Base-by-base conservation (phyloP, 2,888 invertebrate genomes). In the Phaedon cochleariae region DNA sequence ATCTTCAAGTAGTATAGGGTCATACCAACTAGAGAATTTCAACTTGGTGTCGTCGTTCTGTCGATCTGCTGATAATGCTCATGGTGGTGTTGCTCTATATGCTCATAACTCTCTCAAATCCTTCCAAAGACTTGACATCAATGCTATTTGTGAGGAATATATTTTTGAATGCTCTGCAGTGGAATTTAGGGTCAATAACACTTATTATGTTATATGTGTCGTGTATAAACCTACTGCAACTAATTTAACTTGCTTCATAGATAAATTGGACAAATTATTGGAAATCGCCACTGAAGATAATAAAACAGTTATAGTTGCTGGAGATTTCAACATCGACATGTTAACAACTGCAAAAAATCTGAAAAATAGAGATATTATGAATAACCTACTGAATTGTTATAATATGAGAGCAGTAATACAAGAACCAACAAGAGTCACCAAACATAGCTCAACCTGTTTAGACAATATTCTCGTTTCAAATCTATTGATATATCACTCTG, bases 311-410 rank as follows among this genome's bases (percentile, higher is more conserved):
- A 34, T 34, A 34, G 34, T 34, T 46, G 41, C 41, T 10, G 12
- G 41, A 17, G 17, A 17, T 15, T 41, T 41, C 17, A 12, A 41
- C n/a, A 12, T 41, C 17, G 41, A 41, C 41, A 41, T 41, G 41
- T 41, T 41, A 41, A 3, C 26, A 26, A 41, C 41, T 46, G 46
- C 20, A 46, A 46, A 46, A 46, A 46, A 46, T 34, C 10, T 12
- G 9, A 12, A 12, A 34, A 34, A 34, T 34, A 34, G 31, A 34
- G 6, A 15, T 18, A 46, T 4, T 46, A 15, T 18, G 10, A 46
- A 46, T 46, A 46, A 46, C 46, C 17, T 46, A 15, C 46, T 46
- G 10, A 46, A 46, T 46, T 46, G 46, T 46, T 34, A 34, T 34
- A 10, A 34, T 34, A 34, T 34, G 31, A 34, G 31, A 10, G 31